phyloP scores from a whole-genome alignment of 2,797 vertebrate species.

The Kryptolebias ocellatus region DNA sequence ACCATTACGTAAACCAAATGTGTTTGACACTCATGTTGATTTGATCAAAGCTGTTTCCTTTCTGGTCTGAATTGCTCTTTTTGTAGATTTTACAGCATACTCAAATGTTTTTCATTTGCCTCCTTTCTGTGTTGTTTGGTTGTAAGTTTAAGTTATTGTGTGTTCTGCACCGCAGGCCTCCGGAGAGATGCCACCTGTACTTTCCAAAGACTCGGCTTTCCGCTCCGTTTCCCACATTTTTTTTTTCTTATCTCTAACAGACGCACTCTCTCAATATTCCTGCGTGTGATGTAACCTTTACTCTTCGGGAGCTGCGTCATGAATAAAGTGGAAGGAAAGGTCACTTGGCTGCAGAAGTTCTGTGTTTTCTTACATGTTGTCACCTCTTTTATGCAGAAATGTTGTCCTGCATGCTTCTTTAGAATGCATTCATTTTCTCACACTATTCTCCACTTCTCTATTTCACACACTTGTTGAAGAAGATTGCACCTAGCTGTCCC shows the following conservation, averaged over 20 bases:
- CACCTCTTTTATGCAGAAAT: background rate
- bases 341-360: conserved; percentile 10
- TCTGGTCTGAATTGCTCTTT: conserved; percentile 9
- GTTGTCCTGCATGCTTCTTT: background rate
- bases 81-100: conserved; percentile 38
- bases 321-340: conserved; percentile 70
- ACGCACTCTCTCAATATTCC: conserved; percentile 61
- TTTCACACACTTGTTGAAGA: background rate
- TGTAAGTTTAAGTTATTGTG: conserved; percentile 89
- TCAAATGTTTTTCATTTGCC: conserved; percentile 65
- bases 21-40: conserved; percentile 20
- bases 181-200: conserved; percentile 60
- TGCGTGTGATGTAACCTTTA: conserved; percentile 71
- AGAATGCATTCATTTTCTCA: background rate
- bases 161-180: conserved; percentile 50
- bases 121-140: conserved; percentile 76
- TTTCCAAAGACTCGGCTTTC: conserved; percentile 75
- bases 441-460: background rate
- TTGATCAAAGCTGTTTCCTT: conserved; percentile 18
- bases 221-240: conserved; percentile 60
- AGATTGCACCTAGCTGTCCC: background rate
- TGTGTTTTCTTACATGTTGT: background rate
- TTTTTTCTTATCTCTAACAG: conserved; percentile 61
- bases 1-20: conserved; percentile 24
- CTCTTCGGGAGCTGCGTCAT: conserved; percentile 63